Conservation (phyloP, 1,140 invertebrate species). For the Bombyx mori region ASM3026992v2 NC_085109.1:10853501-10854000, state of each 20-base stretch:
- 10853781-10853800: slow-evolving; percentile 37
- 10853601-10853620: no score
- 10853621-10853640: not conserved
- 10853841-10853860: not conserved
- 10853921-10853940: slow-evolving; percentile 52
- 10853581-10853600: no score
- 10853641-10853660: slow-evolving; percentile 1
- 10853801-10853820: no score
- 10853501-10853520: no score
- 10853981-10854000: no score
- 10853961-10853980: not conserved
- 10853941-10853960: slow-evolving; percentile 46
- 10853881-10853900: not conserved
- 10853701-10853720: slow-evolving; percentile 78
- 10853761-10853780: slow-evolving; percentile 59
- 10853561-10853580: no score
- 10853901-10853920: slow-evolving; percentile 19
- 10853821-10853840: slow-evolving; percentile 2
- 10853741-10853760: slow-evolving; percentile 75
- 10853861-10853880: not conserved
- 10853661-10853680: slow-evolving; percentile 69
- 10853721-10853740: slow-evolving; percentile 66
- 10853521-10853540: no score
- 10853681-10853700: slow-evolving; percentile 73
- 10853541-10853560: no score